A percentile compares a stretch with the other conserved stretches of the same genome.
Evolutionary conservation across 1,140 invertebrate genomes (phyloP).

Genomic region (Maconellicoccus hirsutus): DNA sequence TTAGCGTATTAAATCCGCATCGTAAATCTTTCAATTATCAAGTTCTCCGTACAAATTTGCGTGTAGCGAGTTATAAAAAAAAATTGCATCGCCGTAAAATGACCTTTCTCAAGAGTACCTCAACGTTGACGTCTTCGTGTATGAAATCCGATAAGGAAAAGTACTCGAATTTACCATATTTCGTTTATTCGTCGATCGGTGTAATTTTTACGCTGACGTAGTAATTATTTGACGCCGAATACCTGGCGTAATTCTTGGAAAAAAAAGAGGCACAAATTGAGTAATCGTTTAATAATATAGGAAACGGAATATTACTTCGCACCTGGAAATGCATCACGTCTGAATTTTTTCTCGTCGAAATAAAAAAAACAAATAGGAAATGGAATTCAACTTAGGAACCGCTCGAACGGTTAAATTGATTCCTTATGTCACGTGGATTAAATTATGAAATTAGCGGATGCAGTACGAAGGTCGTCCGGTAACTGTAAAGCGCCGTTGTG

Average conservation of each 20-base stretch:
- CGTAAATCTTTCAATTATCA: not conserved
- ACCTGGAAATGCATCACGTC: not conserved
- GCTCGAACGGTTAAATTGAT: not conserved
- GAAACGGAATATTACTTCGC: slow-evolving; percentile 2
- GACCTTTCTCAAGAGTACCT: too few species aligned
- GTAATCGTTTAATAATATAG: slow-evolving; percentile 4
- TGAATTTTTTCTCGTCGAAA: too few species aligned
- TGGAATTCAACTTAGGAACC: too few species aligned
- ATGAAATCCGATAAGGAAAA: too few species aligned
- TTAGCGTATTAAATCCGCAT: not conserved
- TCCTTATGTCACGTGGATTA: not conserved
- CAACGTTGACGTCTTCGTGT: too few species aligned
- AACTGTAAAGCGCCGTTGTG: not conserved
- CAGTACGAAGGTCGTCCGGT: not conserved
- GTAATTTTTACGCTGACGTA: not conserved
- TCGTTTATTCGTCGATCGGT: too few species aligned
- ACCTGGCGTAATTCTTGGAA: not conserved
- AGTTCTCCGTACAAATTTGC: not conserved
- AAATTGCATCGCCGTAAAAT: too few species aligned
- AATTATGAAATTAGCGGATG: not conserved
- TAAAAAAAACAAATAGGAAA: too few species aligned
- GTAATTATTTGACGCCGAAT: not conserved
- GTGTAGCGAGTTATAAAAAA: too few species aligned
- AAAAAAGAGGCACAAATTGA: not conserved
- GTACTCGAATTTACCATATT: too few species aligned